Conservation (phyloP, 2,888 invertebrate genomes). For the Sarcophaga variegata region DNA sequence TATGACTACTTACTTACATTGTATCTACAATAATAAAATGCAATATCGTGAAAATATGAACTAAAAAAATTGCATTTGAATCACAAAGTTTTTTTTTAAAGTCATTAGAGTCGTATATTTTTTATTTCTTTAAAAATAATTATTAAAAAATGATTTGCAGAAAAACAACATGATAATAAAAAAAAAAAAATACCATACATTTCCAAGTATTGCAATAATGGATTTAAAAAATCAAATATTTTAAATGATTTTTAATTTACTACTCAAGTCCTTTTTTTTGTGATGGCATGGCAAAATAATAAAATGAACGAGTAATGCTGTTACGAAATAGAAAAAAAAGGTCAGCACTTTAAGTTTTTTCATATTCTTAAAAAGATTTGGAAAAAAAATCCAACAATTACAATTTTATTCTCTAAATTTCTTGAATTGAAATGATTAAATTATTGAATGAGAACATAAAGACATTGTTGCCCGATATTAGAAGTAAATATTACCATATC, state of each 20-base stretch:
- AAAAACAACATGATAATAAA: conserved; percentile 38
- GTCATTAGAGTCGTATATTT: conserved; percentile 57
- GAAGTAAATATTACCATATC: too few relatives aligned
- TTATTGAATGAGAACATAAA: too few relatives aligned
- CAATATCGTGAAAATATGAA: conserved; percentile 20
- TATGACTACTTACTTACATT: background rate
- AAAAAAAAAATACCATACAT: conserved; percentile 39
- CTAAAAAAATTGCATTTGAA: conserved; percentile 36
- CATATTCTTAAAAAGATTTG: too few relatives aligned
- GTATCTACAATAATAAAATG: background rate
- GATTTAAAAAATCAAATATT: conserved; percentile 1
- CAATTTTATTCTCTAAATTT: too few relatives aligned
- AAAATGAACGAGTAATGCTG: too few relatives aligned
- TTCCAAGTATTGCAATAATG: conserved; percentile 46
- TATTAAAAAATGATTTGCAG: conserved; percentile 67
- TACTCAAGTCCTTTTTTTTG: background rate
- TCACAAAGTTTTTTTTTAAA: conserved; percentile 38
- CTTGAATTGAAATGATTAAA: too few relatives aligned
- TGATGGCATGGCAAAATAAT: too few relatives aligned
- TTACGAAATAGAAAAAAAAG: too few relatives aligned
- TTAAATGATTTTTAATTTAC: background rate
- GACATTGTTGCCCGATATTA: too few relatives aligned
- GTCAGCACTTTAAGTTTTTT: too few relatives aligned
- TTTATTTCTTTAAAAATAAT: conserved; percentile 53
- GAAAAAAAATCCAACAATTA: too few relatives aligned